Percentiles rank a stretch among this genome's conserved stretches.
These are phyloP conservation scores for Rhorus exstirpatorius DNA, from an alignment of 2,888 invertebrate species.

Conservation along the genomic window DNA sequence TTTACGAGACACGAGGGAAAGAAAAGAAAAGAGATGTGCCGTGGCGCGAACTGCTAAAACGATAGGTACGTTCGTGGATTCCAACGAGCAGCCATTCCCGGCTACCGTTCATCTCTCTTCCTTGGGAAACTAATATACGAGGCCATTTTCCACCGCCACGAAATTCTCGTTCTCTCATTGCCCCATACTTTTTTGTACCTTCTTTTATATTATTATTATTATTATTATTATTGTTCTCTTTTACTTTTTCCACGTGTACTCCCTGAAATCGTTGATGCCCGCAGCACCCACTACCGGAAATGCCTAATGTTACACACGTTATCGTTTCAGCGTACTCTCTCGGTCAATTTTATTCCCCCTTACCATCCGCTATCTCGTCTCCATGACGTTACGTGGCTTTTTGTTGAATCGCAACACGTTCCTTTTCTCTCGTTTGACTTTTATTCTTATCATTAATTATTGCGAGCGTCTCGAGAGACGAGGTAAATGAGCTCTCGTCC, in stretches of 20 bases:
- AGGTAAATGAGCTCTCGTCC: background rate
- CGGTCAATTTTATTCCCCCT: conserved; percentile 33
- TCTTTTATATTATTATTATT: conserved; percentile 29
- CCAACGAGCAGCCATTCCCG: conserved; percentile 34
- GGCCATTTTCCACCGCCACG: conserved; percentile 59
- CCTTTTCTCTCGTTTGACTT: conserved; percentile 12
- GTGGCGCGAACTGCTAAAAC: conserved; percentile 50
- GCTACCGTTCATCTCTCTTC: conserved; percentile 44
- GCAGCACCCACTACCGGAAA: conserved; percentile 36
- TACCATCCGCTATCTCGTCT: background rate
- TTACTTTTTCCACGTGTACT: conserved; percentile 14
- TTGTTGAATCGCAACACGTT: conserved; percentile 48
- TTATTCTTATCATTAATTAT: conserved; percentile 36
- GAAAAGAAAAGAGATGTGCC: conserved; percentile 42
- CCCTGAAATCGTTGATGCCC: conserved; percentile 17
- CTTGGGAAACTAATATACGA: conserved; percentile 62
- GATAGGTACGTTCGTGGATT: conserved; percentile 51
- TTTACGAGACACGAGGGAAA: conserved; percentile 41
- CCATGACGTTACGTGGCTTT: conserved; percentile 15
- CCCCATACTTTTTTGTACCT: conserved; percentile 18
- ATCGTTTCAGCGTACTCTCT: conserved; percentile 20
- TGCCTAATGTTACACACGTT: conserved; percentile 29
- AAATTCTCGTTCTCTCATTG: conserved; percentile 51
- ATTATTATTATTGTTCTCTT: conserved; percentile 10
- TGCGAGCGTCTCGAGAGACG: background rate